phyloP scores from a whole-genome alignment of 1,140 invertebrate genomes.

The Camponotus vicinus region DNA sequence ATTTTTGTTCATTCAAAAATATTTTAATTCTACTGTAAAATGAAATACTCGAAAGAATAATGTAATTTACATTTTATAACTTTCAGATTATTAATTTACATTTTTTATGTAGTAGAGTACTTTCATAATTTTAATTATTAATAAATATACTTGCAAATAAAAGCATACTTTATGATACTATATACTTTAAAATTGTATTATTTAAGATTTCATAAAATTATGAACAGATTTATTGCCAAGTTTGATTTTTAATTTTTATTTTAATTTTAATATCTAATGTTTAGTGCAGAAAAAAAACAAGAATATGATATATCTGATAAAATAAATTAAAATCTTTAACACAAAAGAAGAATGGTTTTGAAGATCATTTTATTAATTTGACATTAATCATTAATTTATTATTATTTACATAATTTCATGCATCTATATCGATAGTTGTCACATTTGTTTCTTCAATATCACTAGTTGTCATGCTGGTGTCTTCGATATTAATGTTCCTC shows the following conservation, averaged over 20 bases:
- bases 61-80: constrained; percentile 71
- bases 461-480: constrained; percentile 17
- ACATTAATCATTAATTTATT: constrained; percentile 19
- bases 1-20: constrained; percentile 59
- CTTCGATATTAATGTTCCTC: constrained; percentile 72
- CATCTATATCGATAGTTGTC: constrained; percentile 73
- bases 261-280: constrained; percentile 24
- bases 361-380: constrained; percentile 41
- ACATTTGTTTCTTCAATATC: constrained; percentile 69
- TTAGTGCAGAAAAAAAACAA: neutral
- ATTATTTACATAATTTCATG: constrained; percentile 66
- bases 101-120: constrained; percentile 76
- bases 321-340: constrained; percentile 25
- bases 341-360: neutral
- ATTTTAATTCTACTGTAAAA: constrained; percentile 59
- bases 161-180: constrained; percentile 1
- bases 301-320: neutral
- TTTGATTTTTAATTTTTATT: neutral
- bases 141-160: constrained; percentile 75
- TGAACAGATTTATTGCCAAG: constrained; percentile 34
- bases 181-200: constrained; percentile 31
- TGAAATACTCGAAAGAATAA: constrained; percentile 31
- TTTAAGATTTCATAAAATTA: constrained; percentile 37
- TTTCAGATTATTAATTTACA: constrained; percentile 72
- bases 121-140: constrained; percentile 77